phyloP scores from a whole-genome alignment of 2,113 vertebrate genomes.

The Nanger granti region DNA sequence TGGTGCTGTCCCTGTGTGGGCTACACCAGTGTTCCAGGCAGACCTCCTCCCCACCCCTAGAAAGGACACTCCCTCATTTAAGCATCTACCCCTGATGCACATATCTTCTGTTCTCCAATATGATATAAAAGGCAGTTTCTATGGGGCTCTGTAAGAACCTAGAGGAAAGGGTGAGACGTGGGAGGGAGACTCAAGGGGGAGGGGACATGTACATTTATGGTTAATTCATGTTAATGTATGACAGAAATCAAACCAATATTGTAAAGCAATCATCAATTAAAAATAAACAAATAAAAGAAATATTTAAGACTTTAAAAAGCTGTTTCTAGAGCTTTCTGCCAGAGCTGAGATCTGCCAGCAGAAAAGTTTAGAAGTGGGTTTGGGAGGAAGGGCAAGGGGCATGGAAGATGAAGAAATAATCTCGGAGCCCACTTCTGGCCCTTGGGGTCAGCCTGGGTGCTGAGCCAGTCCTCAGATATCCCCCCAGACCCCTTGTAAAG shows the following conservation, averaged over 20 bases:
- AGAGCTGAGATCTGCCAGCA: background rate
- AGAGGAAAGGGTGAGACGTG: background rate
- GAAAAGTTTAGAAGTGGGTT: background rate
- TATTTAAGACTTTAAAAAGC: background rate
- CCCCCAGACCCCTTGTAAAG: background rate
- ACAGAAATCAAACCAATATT: background rate
- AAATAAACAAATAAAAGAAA: background rate
- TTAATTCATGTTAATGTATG: background rate
- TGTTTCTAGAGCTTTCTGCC: background rate
- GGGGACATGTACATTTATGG: background rate
- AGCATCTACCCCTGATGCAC: background rate
- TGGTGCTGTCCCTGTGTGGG: background rate
- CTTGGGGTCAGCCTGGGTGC: background rate
- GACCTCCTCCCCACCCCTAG: background rate
- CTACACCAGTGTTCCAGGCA: background rate
- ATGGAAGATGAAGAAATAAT: background rate
- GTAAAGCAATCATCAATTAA: background rate
- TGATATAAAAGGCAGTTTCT: background rate
- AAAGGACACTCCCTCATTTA: background rate
- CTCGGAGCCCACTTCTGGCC: background rate
- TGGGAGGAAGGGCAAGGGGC: background rate
- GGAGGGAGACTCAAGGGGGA: background rate
- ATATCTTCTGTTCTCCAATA: background rate
- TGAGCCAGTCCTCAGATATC: too few species aligned
- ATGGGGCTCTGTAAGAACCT: background rate